These are phyloP conservation scores for Halesus radiatus DNA, from an alignment of 1,140 invertebrate genomes.

Conservation along the genomic window DNA sequence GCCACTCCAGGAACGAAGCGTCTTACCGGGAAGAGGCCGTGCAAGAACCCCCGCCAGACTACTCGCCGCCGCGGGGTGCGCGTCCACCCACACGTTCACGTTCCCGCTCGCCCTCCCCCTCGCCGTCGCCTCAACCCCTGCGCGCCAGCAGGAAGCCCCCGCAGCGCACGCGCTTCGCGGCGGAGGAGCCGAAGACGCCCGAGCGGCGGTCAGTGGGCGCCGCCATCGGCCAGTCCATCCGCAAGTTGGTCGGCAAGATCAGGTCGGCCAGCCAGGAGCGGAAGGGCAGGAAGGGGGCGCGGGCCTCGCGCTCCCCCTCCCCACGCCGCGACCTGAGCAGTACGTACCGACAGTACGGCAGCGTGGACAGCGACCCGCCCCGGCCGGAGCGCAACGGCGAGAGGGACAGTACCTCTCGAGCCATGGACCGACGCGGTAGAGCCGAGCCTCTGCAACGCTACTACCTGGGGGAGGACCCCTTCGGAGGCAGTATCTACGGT, in stretches of 20 bases:
- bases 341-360: slow-evolving; percentile 68
- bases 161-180: slow-evolving; percentile 77
- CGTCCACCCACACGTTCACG: slow-evolving; percentile 68
- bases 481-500: slow-evolving; percentile 83
- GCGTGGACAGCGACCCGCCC: slow-evolving; percentile 67
- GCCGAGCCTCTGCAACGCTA: slow-evolving; percentile 78
- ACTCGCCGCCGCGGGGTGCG: slow-evolving; percentile 74
- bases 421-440: slow-evolving; percentile 61
- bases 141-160: slow-evolving; percentile 72
- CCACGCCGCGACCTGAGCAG: slow-evolving; percentile 63
- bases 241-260: slow-evolving; percentile 83
- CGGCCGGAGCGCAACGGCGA: slow-evolving; percentile 58
- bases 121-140: slow-evolving; percentile 65
- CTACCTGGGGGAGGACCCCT: slow-evolving; percentile 87
- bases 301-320: slow-evolving; percentile 70
- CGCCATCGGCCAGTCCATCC: slow-evolving; percentile 79
- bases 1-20: slow-evolving; percentile 68
- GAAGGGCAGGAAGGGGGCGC: slow-evolving; percentile 71
- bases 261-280: slow-evolving; percentile 81
- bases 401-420: slow-evolving; percentile 53
- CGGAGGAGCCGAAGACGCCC: slow-evolving; percentile 68
- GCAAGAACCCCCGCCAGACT: slow-evolving; percentile 78
- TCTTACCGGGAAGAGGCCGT: slow-evolving; percentile 65
- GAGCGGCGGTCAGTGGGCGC: slow-evolving; percentile 71
- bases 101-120: slow-evolving; percentile 67